Evolutionary conservation across 2,888 invertebrate species (phyloP).

Genomic region (Drosophila silvestris): DNA sequence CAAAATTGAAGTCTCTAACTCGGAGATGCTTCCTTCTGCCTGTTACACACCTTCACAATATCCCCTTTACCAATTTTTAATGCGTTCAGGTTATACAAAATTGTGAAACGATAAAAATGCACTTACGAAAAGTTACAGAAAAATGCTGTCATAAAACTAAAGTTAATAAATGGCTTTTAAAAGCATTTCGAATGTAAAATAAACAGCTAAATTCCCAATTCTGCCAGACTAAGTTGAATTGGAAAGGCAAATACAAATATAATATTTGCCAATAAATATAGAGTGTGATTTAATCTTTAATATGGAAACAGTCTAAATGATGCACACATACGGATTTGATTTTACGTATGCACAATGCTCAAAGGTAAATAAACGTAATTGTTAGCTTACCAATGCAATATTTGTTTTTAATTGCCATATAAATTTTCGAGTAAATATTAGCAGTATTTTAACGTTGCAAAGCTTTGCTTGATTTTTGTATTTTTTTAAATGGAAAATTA

Average conservation of each 20-base stretch:
- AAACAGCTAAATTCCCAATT: constrained; percentile 48
- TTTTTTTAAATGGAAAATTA: background rate
- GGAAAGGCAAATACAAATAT: background rate
- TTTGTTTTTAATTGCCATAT: constrained; percentile 65
- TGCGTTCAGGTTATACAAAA: background rate
- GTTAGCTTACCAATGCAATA: constrained; percentile 50
- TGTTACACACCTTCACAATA: background rate
- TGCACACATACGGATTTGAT: background rate
- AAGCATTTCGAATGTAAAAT: constrained; percentile 63
- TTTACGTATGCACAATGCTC: constrained; percentile 5
- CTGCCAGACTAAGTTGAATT: constrained; percentile 14
- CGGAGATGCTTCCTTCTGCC: background rate
- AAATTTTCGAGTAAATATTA: constrained; percentile 59
- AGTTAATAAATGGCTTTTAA: constrained; percentile 73
- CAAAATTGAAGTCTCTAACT: background rate
- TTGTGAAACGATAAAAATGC: constrained; percentile 45
- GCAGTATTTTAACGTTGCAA: constrained; percentile 2
- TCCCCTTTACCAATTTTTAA: background rate
- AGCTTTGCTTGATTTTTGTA: background rate
- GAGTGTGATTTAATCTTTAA: constrained; percentile 16
- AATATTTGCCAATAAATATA: constrained; percentile 4
- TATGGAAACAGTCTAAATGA: constrained; percentile 12
- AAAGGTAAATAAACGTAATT: constrained; percentile 29
- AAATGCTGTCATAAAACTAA: constrained; percentile 62
- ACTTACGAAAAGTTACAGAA: constrained; percentile 56